Evolutionary conservation across 2,888 invertebrate genomes (phyloP).

Genomic region (Tupiocoris notatus): DNA sequence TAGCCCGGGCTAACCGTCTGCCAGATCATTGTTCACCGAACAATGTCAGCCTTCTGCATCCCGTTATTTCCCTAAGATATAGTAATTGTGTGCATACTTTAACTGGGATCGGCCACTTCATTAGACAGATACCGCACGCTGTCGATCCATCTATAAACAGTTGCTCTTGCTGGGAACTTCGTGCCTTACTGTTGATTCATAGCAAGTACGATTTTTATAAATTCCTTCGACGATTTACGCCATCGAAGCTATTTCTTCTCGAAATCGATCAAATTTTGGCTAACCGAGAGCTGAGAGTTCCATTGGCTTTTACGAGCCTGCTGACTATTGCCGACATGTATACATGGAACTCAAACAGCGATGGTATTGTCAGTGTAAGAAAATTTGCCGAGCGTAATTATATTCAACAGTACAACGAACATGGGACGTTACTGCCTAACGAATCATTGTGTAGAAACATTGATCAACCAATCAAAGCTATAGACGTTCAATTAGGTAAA

Average conservation of each 20-base stretch:
- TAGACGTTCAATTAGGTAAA: background rate
- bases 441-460: slow-evolving; percentile 9
- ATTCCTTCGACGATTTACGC: background rate
- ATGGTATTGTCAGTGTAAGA: background rate
- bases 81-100: background rate
- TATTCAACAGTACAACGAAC: background rate
- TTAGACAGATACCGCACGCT: background rate
- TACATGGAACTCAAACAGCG: background rate
- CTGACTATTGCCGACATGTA: background rate
- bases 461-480: background rate
- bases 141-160: background rate
- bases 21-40: background rate
- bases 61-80: background rate
- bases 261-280: background rate
- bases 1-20: background rate
- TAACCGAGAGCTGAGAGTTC: background rate
- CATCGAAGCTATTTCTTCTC: background rate
- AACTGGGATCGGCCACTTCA: background rate
- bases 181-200: background rate
- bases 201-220: background rate
- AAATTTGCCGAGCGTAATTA: background rate
- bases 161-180: background rate
- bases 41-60: background rate
- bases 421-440: background rate
- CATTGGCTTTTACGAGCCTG: background rate